Percentiles rank a stretch among this genome's conserved stretches.
Evolutionary conservation across 2,113 vertebrate genomes (phyloP).

Genomic region (Indicator indicator): DNA sequence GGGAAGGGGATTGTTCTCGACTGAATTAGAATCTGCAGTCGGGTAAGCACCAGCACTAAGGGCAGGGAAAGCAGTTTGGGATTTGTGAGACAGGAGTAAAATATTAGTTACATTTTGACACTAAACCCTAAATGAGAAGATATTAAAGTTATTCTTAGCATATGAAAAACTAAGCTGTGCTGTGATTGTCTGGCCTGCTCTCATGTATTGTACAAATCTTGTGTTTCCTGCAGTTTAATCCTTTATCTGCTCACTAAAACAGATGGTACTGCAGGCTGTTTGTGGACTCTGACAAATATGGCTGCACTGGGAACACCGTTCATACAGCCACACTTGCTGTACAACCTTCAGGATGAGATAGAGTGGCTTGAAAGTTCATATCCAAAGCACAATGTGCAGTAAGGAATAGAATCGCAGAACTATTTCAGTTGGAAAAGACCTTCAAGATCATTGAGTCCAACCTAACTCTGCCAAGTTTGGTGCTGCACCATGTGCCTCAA

Average conservation of each 20-base stretch:
- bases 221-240: conserved; percentile 29
- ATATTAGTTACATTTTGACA: not conserved
- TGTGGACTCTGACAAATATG: conserved; percentile 37
- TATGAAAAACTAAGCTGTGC: not conserved
- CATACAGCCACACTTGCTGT: not conserved
- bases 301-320: conserved; percentile 15
- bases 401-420: not conserved
- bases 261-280: conserved; percentile 57
- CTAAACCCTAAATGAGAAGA: not conserved
- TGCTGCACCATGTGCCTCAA: too few relatives aligned
- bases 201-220: not conserved
- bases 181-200: not conserved
- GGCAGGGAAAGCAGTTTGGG: not conserved
- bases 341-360: not conserved
- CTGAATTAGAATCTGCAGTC: not conserved
- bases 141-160: conserved; percentile 33
- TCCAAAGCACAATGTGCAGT: not conserved
- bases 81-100: not conserved
- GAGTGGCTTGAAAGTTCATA: not conserved
- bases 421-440: too few relatives aligned
- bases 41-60: not conserved
- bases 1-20: not conserved
- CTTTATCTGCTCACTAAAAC: conserved; percentile 19
- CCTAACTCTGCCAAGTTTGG: too few relatives aligned
- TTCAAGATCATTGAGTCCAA: too few relatives aligned